Conservation (phyloP, 2,797 vertebrate genomes). For the Paratrypauchen microcephalus region DNA sequence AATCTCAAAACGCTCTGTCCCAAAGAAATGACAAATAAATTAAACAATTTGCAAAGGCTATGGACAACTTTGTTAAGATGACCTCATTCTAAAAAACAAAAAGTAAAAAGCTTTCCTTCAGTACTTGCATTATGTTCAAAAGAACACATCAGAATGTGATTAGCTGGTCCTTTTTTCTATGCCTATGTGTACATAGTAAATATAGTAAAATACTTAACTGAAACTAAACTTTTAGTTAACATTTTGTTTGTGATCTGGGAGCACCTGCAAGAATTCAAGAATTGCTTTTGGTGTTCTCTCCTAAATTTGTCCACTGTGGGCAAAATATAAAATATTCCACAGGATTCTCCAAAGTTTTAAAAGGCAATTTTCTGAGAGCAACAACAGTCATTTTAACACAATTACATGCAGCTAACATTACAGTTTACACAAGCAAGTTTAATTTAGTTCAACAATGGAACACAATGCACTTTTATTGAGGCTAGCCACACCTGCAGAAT, state of each 20-base stretch:
- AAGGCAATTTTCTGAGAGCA: not conserved
- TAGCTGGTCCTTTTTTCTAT: no score
- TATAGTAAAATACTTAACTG: no score
- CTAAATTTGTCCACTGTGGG: not conserved
- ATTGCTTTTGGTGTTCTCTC: not conserved
- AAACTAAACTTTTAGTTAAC: no score
- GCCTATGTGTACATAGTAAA: no score
- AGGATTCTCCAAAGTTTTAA: not conserved
- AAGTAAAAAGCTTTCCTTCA: no score
- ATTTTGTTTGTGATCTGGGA: not conserved
- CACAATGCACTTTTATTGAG: conserved; percentile 4
- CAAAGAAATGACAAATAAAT: not conserved
- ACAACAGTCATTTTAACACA: conserved; percentile 5
- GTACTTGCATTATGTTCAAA: no score
- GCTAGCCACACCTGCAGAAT: not conserved
- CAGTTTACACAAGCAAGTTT: not conserved
- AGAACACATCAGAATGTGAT: no score
- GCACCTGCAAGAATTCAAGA: not conserved
- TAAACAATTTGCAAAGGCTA: no score
- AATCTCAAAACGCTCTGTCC: not conserved
- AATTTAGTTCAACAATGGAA: not conserved
- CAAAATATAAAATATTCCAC: not conserved
- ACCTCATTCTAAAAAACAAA: no score
- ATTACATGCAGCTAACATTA: not conserved
- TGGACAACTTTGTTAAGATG: no score